phyloP scores from a whole-genome alignment of 1,140 invertebrate genomes.

The Pseudomyrmex flavicornis region DNA sequence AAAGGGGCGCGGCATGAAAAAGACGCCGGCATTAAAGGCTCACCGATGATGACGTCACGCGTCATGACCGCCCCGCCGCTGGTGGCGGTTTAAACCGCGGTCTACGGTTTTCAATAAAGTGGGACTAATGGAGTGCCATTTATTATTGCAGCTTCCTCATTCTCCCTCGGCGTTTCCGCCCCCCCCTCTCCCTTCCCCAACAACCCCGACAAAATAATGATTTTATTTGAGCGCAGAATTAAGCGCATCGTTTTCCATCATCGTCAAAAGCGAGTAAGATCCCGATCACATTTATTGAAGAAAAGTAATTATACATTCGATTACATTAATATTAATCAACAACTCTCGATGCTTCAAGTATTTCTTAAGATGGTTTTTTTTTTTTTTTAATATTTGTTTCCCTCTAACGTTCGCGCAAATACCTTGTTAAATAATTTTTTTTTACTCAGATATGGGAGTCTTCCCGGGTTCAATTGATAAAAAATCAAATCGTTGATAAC shows the following conservation, averaged over 20 bases:
- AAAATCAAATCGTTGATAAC: too few relatives aligned
- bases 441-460: too few relatives aligned
- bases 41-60: slow-evolving; percentile 56
- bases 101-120: slow-evolving; percentile 81
- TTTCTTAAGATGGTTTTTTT: too few relatives aligned
- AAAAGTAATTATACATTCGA: too few relatives aligned
- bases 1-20: slow-evolving; percentile 43
- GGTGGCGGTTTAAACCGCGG: slow-evolving; percentile 32
- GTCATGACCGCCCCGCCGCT: slow-evolving; percentile 31
- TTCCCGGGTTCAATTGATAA: too few relatives aligned
- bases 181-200: neutral
- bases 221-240: slow-evolving; percentile 47
- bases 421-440: too few relatives aligned
- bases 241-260: slow-evolving; percentile 51
- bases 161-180: neutral
- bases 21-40: slow-evolving; percentile 53
- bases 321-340: too few relatives aligned
- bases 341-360: too few relatives aligned
- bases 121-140: slow-evolving; percentile 80
- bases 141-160: slow-evolving; percentile 78
- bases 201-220: slow-evolving; percentile 20
- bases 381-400: too few relatives aligned
- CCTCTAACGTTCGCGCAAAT: too few relatives aligned
- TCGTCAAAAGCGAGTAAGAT: slow-evolving; percentile 16
- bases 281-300: neutral